Evolutionary conservation across 2,888 invertebrate species (phyloP).

Genomic region (Gryllus longicercus): DNA sequence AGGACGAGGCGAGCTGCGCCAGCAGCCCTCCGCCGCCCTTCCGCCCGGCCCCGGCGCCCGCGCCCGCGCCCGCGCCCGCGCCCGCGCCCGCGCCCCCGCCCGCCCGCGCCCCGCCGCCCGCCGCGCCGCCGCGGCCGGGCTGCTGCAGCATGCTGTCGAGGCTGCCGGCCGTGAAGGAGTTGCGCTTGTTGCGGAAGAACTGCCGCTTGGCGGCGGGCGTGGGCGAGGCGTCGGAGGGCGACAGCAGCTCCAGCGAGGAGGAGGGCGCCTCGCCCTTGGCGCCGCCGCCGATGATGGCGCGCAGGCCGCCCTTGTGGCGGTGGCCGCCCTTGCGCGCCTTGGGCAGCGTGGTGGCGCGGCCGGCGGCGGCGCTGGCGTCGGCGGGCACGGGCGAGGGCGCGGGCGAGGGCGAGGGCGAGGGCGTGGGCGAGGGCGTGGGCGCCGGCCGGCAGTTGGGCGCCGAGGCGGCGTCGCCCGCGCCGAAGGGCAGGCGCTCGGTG

Average conservation of each 20-base stretch:
- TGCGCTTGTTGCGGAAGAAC: conserved; percentile 39
- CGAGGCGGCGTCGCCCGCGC: conserved; percentile 51
- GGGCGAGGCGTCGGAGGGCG: conserved; percentile 38
- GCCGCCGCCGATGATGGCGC: conserved; percentile 42
- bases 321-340: conserved; percentile 44
- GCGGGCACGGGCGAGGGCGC: background rate
- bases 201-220: conserved; percentile 19
- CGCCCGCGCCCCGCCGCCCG: background rate
- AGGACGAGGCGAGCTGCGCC: background rate
- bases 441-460: conserved; percentile 30
- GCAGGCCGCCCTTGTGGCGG: conserved; percentile 45
- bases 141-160: background rate
- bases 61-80: background rate
- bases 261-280: conserved; percentile 46
- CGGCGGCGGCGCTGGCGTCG: conserved; percentile 28
- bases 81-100: background rate
- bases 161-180: background rate
- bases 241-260: conserved; percentile 44
- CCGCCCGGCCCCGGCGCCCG: background rate
- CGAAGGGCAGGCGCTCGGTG: conserved; percentile 51
- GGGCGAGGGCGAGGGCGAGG: background rate
- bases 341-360: conserved; percentile 47
- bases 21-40: background rate
- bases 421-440: background rate
- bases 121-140: background rate